Conservation (phyloP, 2,113 vertebrate genomes). For the Microtus ochrogaster region DNA sequence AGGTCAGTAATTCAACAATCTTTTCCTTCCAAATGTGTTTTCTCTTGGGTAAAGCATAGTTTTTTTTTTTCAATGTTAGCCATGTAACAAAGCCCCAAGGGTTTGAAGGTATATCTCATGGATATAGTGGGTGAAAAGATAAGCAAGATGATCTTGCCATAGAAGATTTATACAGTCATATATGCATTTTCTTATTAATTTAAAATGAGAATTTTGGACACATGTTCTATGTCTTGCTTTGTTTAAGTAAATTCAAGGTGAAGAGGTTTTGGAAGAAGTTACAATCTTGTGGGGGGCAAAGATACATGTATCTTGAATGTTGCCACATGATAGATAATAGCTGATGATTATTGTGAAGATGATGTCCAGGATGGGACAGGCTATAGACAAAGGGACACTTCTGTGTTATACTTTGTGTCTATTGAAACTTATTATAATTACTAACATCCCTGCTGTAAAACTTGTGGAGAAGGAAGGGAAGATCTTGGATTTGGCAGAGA, state of each 20-base stretch:
- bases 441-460: background rate
- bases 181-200: slow-evolving; percentile 33
- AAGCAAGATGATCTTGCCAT: background rate
- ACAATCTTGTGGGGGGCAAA: background rate
- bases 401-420: background rate
- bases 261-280: background rate
- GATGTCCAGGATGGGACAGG: background rate
- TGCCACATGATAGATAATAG: background rate
- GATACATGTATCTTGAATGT: background rate
- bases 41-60: background rate
- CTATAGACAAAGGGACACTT: background rate
- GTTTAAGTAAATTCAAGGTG: background rate
- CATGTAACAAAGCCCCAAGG: background rate
- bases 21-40: slow-evolving; percentile 7
- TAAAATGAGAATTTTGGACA: slow-evolving; percentile 4
- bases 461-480: background rate
- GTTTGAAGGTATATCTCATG: background rate
- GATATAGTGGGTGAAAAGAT: background rate
- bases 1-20: background rate
- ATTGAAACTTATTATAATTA: slow-evolving; percentile 14
- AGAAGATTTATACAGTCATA: background rate
- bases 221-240: background rate
- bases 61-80: slow-evolving; percentile 21
- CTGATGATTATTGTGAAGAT: background rate
- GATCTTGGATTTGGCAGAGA: background rate